These are phyloP conservation scores for Carterocephalus palaemon DNA, from an alignment of 2,888 invertebrate genomes.

Conservation along the genomic window DNA sequence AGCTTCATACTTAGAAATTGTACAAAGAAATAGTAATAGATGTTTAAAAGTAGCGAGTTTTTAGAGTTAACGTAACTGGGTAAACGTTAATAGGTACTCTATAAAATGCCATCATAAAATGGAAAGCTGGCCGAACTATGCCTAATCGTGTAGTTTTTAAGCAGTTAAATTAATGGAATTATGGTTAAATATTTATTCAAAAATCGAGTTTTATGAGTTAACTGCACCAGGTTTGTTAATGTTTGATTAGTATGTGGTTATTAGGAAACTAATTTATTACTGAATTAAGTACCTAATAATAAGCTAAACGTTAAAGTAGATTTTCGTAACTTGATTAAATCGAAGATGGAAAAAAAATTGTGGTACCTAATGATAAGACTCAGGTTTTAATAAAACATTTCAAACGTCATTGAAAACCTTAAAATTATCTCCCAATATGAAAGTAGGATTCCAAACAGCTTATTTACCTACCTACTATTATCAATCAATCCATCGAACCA, in stretches of 20 bases:
- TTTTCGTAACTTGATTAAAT: conserved; percentile 13
- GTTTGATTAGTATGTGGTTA: conserved; percentile 32
- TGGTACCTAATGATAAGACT: too few relatives aligned
- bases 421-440: too few relatives aligned
- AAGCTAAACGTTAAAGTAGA: conserved; percentile 16
- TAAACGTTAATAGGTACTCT: too few relatives aligned
- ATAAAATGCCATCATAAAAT: neutral
- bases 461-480: too few relatives aligned
- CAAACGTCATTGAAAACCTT: too few relatives aligned
- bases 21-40: conserved; percentile 41
- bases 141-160: too few relatives aligned
- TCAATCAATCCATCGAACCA: too few relatives aligned
- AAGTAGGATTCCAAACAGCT: too few relatives aligned
- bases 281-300: neutral
- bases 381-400: too few relatives aligned
- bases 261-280: conserved; percentile 7
- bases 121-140: too few relatives aligned
- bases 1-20: conserved; percentile 62
- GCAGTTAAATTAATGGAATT: neutral
- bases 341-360: neutral
- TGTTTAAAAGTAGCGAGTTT: conserved; percentile 15
- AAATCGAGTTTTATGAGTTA: neutral
- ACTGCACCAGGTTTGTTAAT: conserved; percentile 42
- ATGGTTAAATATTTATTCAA: neutral
- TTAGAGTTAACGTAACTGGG: too few relatives aligned